Conservation (phyloP, 1,140 invertebrate species). For the Melanaphis sacchari region DNA sequence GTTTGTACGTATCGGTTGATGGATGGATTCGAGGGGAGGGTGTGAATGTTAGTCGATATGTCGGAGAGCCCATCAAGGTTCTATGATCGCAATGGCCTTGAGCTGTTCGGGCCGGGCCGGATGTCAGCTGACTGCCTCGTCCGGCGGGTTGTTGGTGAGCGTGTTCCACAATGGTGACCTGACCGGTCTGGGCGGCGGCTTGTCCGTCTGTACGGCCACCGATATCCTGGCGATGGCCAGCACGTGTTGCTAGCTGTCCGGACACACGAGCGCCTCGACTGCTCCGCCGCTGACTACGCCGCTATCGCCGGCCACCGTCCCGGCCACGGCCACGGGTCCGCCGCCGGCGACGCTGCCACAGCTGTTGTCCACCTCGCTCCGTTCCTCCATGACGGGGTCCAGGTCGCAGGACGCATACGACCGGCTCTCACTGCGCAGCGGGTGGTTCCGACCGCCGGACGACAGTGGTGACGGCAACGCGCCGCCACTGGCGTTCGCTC, state of each 20-base stretch:
- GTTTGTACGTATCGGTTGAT: neutral
- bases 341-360: neutral
- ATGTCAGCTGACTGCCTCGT: constrained; percentile 41
- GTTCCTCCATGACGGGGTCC: constrained; percentile 37
- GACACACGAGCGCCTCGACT: constrained; percentile 47
- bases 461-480: constrained; percentile 5
- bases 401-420: constrained; percentile 53
- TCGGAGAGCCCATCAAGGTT: neutral
- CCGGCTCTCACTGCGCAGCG: constrained; percentile 45
- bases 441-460: neutral
- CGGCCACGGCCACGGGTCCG: neutral
- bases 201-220: constrained; percentile 56
- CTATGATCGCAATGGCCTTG: constrained; percentile 49
- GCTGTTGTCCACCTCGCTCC: constrained; percentile 46
- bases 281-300: neutral
- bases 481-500: constrained; percentile 17
- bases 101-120: neutral
- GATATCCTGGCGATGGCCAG: constrained; percentile 55
- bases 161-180: constrained; percentile 50
- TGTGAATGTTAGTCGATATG: neutral
- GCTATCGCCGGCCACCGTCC: too few species aligned
- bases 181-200: constrained; percentile 40
- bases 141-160: constrained; percentile 53
- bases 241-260: constrained; percentile 55
- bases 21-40: neutral